These are phyloP conservation scores for Anagyrus pseudococci DNA, from an alignment of 2,888 invertebrate genomes.

Conservation along the genomic window DNA sequence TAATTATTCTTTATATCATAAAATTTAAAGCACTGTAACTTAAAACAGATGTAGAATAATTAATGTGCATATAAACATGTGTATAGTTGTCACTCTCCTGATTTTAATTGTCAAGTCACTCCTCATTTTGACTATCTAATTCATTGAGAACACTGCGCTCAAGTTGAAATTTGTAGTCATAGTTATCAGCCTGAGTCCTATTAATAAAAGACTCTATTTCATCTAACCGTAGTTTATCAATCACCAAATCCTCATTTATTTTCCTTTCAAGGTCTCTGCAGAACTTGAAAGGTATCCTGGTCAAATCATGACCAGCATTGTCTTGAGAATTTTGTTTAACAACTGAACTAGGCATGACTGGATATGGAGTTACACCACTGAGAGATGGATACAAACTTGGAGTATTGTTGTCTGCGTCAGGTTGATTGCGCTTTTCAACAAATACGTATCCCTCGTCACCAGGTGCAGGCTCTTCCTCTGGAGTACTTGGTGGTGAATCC, in stretches of 20 bases:
- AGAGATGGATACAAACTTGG: constrained; percentile 49
- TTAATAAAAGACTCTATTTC: constrained; percentile 66
- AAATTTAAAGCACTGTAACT: constrained; percentile 16
- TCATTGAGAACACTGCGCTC: constrained; percentile 68
- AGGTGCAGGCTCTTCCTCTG: constrained; percentile 44
- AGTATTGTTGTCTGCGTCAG: constrained; percentile 28
- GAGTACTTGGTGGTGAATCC: constrained; percentile 51
- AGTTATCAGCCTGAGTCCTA: constrained; percentile 62
- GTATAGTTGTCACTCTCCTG: constrained; percentile 21
- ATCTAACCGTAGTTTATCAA: constrained; percentile 61
- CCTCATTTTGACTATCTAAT: constrained; percentile 47
- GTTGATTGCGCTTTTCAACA: constrained; percentile 44
- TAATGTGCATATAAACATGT: constrained; percentile 6
- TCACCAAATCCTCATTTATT: constrained; percentile 63
- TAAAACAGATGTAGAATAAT: constrained; percentile 6
- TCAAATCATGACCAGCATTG: constrained; percentile 59
- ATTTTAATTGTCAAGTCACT: constrained; percentile 14
- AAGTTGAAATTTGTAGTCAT: constrained; percentile 65
- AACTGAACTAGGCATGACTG: constrained; percentile 30
- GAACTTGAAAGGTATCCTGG: constrained; percentile 67
- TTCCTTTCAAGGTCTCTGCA: constrained; percentile 63
- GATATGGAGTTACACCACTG: constrained; percentile 39
- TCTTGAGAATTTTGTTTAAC: constrained; percentile 41
- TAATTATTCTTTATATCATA: not conserved
- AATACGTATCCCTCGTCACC: constrained; percentile 50